Evolutionary conservation across 2,113 vertebrate species (phyloP).

Genomic region (Microcebus murinus): DNA sequence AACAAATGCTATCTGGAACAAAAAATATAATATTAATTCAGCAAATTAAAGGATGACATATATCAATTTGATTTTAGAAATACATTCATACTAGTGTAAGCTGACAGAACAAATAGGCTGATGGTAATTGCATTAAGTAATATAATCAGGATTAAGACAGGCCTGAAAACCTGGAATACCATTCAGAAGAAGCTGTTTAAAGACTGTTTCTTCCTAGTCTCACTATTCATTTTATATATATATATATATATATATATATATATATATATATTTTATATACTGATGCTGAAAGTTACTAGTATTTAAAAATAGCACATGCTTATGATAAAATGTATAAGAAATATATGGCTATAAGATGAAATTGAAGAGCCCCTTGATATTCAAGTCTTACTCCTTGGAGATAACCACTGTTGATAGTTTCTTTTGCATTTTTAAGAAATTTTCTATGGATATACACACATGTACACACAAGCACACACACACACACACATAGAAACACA

Average conservation of each 20-base stretch:
- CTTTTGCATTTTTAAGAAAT: background rate
- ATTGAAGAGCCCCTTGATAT: background rate
- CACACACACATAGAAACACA: background rate
- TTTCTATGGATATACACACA: background rate
- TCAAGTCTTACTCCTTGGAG: background rate
- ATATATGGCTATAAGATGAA: background rate
- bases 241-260: too few relatives aligned
- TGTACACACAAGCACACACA: background rate
- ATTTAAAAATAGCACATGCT: background rate
- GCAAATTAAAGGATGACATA: background rate
- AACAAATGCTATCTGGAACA: background rate
- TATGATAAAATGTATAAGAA: background rate
- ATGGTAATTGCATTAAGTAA: background rate
- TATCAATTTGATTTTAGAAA: background rate
- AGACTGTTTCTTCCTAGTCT: too few relatives aligned
- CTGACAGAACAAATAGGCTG: background rate
- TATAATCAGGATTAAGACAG: background rate
- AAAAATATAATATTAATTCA: background rate
- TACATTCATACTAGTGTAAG: background rate
- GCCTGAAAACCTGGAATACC: background rate
- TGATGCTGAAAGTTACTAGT: too few relatives aligned
- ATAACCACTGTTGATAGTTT: background rate
- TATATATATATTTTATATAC: too few relatives aligned
- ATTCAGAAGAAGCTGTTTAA: background rate
- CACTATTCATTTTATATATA: too few relatives aligned